Evolutionary conservation across 2,888 invertebrate species (phyloP).

Genomic region (Lithophane socia): DNA sequence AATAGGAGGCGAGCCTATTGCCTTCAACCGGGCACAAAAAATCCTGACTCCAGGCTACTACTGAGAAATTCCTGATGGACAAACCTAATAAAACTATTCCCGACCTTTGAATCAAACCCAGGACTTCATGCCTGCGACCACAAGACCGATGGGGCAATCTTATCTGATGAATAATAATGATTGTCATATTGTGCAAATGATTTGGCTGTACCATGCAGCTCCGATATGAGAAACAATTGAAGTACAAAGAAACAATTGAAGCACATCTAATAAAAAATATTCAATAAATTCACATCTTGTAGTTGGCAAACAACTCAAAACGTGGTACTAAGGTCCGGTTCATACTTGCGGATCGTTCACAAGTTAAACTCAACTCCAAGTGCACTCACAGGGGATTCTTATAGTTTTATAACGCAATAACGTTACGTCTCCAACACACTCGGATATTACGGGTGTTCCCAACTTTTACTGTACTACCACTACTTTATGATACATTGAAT

Average conservation of each 20-base stretch:
- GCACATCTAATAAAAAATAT: conserved; percentile 17
- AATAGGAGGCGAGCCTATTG: neutral
- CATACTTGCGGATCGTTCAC: conserved; percentile 70
- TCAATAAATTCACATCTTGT: conserved; percentile 37
- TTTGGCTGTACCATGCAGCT: no score
- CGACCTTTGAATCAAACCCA: neutral
- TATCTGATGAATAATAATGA: neutral
- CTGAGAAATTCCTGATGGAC: neutral
- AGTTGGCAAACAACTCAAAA: conserved; percentile 37
- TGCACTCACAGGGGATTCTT: conserved; percentile 74
- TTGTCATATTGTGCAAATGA: neutral
- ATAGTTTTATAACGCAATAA: conserved; percentile 86
- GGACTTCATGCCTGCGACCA: neutral
- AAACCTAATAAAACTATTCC: neutral
- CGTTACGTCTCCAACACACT: conserved; percentile 73
- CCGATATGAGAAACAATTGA: neutral
- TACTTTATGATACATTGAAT: conserved; percentile 65
- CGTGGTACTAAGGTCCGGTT: conserved; percentile 32
- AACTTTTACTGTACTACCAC: conserved; percentile 73
- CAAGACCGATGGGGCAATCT: neutral
- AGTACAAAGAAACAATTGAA: conserved; percentile 26
- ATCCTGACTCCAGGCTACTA: neutral
- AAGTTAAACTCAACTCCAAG: conserved; percentile 78
- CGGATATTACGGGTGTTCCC: conserved; percentile 76
- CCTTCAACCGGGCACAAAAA: neutral